Percentiles rank a stretch among this genome's conserved stretches.
Conservation (phyloP, 2,113 vertebrate species). For the Haemorhous mexicanus region DNA sequence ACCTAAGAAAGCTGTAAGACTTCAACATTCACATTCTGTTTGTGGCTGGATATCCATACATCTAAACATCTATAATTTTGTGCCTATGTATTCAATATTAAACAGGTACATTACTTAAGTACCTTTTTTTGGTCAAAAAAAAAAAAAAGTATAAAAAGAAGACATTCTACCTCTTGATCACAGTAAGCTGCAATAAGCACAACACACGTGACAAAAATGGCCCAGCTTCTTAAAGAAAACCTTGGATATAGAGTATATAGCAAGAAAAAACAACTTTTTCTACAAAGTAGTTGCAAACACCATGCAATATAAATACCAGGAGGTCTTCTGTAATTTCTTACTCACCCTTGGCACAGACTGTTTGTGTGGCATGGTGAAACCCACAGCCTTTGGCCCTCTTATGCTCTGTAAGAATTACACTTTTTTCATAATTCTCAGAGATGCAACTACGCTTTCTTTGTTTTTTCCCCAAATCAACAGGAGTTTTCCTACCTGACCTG, state of each 20-base stretch:
- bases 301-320: background rate
- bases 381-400: background rate
- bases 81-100: constrained; percentile 1
- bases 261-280: background rate
- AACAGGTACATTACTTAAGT: constrained; percentile 42
- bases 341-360: background rate
- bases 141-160: background rate
- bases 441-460: background rate
- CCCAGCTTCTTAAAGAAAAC: constrained; percentile 6
- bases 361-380: background rate
- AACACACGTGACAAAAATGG: background rate
- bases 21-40: constrained; percentile 38
- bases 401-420: background rate
- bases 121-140: constrained; percentile 12
- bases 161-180: background rate
- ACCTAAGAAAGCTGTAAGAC: background rate
- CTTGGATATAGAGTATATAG: background rate
- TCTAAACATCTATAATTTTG: background rate
- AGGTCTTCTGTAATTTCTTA: background rate
- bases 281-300: background rate
- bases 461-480: background rate
- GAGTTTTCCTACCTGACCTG: background rate
- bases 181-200: background rate
- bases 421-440: background rate
- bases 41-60: background rate